Evolutionary conservation across 2,888 invertebrate species (phyloP).

Genomic region (Notodonta dromedarius): DNA sequence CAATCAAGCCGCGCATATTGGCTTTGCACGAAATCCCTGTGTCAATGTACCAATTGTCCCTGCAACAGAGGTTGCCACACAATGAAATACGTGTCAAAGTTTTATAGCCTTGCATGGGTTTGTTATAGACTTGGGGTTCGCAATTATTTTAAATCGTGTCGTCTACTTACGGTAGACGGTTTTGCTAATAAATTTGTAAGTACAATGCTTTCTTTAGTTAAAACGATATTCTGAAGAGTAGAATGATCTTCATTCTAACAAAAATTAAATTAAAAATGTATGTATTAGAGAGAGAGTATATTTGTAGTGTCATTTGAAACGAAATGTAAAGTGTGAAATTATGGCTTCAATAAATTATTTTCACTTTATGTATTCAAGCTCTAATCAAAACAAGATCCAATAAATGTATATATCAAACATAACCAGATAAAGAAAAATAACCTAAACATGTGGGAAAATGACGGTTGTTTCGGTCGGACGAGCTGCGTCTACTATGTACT

Average conservation of each 20-base stretch:
- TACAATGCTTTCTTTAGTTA: too few relatives aligned
- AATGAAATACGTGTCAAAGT: conserved; percentile 4
- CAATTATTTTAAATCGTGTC: not conserved
- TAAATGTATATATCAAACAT: not conserved
- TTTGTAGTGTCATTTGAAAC: too few relatives aligned
- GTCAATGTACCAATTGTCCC: conserved; percentile 45
- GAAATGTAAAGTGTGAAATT: conserved; percentile 5
- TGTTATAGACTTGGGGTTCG: not conserved
- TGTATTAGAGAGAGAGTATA: too few relatives aligned
- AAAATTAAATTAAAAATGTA: too few relatives aligned
- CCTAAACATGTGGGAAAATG: not conserved
- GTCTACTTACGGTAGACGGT: not conserved
- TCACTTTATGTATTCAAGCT: not conserved
- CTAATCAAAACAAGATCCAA: not conserved
- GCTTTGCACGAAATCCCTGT: conserved; percentile 66
- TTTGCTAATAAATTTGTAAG: too few relatives aligned
- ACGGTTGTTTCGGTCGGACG: not conserved
- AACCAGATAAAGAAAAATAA: not conserved
- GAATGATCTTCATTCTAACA: too few relatives aligned
- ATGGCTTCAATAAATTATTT: conserved; percentile 10
- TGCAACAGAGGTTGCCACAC: not conserved
- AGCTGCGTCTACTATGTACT: too few relatives aligned
- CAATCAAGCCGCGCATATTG: conserved; percentile 70
- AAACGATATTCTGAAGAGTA: too few relatives aligned
- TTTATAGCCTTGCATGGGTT: not conserved